Percentiles rank a stretch among this genome's conserved stretches.
Conservation (phyloP, 2,113 vertebrate genomes). For the Hucho hucho region DNA sequence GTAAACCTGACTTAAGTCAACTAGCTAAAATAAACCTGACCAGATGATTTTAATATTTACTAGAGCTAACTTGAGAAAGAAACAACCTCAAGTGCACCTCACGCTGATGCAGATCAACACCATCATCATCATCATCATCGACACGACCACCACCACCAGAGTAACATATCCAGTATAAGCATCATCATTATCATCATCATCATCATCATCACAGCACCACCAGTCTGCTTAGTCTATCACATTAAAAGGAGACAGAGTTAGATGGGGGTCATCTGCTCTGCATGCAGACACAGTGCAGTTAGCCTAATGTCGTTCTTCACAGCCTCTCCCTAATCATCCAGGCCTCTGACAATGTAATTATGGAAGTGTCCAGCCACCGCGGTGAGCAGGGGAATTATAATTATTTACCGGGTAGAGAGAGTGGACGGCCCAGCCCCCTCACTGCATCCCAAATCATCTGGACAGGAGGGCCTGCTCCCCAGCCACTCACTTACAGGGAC, state of each 20-base stretch:
- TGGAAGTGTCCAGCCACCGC: slow-evolving; percentile 69
- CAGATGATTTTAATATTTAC: neutral
- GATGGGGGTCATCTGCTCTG: slow-evolving; percentile 51
- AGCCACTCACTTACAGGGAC: neutral
- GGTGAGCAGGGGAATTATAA: slow-evolving; percentile 65
- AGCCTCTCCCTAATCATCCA: slow-evolving; percentile 66
- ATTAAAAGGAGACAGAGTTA: slow-evolving; percentile 25
- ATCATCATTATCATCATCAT: no score
- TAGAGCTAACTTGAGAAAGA: neutral
- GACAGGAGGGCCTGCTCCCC: neutral
- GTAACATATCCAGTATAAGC: no score
- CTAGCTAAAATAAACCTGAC: slow-evolving; percentile 11
- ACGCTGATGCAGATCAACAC: neutral
- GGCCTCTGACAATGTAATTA: slow-evolving; percentile 76
- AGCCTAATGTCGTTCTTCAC: slow-evolving; percentile 65
- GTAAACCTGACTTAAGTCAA: slow-evolving; percentile 22
- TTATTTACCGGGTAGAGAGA: slow-evolving; percentile 63
- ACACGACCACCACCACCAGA: no score
- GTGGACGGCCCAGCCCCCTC: slow-evolving; percentile 11
- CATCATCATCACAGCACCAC: no score
- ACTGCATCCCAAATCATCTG: slow-evolving; percentile 4
- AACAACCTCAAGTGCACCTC: neutral
- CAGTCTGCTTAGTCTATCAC: neutral
- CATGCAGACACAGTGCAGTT: slow-evolving; percentile 56
- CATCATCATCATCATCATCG: slow-evolving; percentile 10